Percentiles rank a stretch among this genome's conserved stretches.
Evolutionary conservation across 2,888 invertebrate species (phyloP).

Genomic region (Alcis repandata): DNA sequence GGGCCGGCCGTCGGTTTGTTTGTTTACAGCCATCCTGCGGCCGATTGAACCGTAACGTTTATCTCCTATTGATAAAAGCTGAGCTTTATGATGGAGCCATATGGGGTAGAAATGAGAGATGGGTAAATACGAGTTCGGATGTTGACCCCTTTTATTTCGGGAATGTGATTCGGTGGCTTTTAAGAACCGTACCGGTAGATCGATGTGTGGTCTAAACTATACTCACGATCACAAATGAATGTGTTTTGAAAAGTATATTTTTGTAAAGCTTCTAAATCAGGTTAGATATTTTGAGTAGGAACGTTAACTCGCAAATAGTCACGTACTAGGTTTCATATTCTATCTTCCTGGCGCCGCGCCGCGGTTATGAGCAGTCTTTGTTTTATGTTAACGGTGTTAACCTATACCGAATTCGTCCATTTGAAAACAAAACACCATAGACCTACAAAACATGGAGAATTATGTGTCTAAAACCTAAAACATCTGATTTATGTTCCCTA

Average conservation of each 20-base stretch:
- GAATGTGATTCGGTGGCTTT: slow-evolving; percentile 2
- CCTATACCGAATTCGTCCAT: background rate
- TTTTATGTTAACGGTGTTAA: background rate
- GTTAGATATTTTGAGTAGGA: background rate
- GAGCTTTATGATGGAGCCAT: slow-evolving; percentile 42
- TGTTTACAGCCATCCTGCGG: slow-evolving; percentile 51
- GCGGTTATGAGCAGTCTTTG: slow-evolving; percentile 7
- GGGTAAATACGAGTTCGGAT: slow-evolving; percentile 3
- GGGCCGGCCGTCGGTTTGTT: slow-evolving; percentile 56
- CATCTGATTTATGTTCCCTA: too few relatives aligned
- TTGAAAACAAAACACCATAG: too few relatives aligned
- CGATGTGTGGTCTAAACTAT: background rate
- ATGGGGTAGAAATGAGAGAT: slow-evolving; percentile 21
- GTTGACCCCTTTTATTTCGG: slow-evolving; percentile 30
- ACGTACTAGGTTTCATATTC: slow-evolving; percentile 14
- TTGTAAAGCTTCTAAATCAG: too few relatives aligned
- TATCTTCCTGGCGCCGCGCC: slow-evolving; percentile 23
- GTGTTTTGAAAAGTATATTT: too few relatives aligned
- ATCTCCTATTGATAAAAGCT: slow-evolving; percentile 48
- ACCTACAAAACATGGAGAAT: too few relatives aligned
- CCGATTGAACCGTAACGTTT: slow-evolving; percentile 51
- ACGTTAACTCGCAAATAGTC: slow-evolving; percentile 4
- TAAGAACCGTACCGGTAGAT: background rate
- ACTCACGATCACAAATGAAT: too few relatives aligned
- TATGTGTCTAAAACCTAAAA: too few relatives aligned